Conservation (phyloP, 23 tunicate species). For the Botrylloides violaceus region DNA sequence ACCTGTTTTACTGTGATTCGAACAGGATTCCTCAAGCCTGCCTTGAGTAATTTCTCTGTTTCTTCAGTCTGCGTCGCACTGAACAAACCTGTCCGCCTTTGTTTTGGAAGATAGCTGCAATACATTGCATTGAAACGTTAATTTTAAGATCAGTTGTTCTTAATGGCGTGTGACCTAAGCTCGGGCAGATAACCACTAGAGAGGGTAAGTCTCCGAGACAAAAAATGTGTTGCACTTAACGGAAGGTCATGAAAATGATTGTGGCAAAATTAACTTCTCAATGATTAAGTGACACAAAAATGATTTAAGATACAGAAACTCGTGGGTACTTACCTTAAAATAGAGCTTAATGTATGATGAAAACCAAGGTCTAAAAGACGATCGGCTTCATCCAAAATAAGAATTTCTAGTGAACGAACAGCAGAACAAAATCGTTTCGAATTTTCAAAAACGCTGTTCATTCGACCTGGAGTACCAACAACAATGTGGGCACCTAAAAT, state of each 20-base stretch:
- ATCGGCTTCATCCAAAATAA: constrained; percentile 96
- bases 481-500: constrained; percentile 61
- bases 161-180: too few species aligned
- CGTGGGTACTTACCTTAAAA: constrained; percentile 86
- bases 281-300: too few species aligned
- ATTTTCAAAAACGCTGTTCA: constrained; percentile 46
- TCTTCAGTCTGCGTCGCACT: constrained; percentile 95
- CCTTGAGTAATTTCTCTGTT: constrained; percentile 76
- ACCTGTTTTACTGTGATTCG: constrained; percentile 84
- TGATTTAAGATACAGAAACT: too few species aligned
- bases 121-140: too few species aligned
- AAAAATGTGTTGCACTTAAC: too few species aligned
- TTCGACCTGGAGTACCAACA: constrained; percentile 93
- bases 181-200: too few species aligned
- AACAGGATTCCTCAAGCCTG: constrained; percentile 94
- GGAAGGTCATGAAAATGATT: too few species aligned
- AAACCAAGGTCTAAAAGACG: constrained; percentile 90
- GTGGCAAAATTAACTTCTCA: too few species aligned
- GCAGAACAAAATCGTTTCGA: constrained; percentile 34
- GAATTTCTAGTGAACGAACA: constrained; percentile 52
- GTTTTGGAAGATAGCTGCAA: constrained; percentile 65
- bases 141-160: too few species aligned
- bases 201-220: too few species aligned
- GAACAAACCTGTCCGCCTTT: constrained; percentile 93
- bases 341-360: constrained; percentile 56